Evolutionary conservation across 2,888 invertebrate genomes (phyloP), one percentile per base, ranked within the genome.

Genomic region (Buathra laborator): DNA sequence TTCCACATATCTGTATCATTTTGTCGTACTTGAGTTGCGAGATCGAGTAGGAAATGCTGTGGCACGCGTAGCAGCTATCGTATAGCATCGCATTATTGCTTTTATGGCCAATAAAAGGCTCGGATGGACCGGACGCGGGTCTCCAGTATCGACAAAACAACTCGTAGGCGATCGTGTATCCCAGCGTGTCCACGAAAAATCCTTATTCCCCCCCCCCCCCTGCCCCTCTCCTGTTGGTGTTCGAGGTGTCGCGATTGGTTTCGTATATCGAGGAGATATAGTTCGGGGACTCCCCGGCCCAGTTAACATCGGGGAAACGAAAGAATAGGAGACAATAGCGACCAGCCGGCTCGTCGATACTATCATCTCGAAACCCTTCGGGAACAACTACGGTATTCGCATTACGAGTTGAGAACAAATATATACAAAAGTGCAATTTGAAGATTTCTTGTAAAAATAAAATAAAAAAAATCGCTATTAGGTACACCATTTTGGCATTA

Each of bases 21-120:
- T 92, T 90, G 91, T 92, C 90, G 92, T 91, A 19, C 87, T 90
- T 89, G 89, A 88, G 67, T 56, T 70, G 46, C 75, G 78, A 76
- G 75, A 80, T 82, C 81, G 77, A 64, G 66, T 44, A 19, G 77
- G 78, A 53, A 53, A 83, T 53, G 71, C 71, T 70, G 62, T 67
- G 91, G 89, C 91, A 90, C 91, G 91, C 91, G 91, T 71, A 16
- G 37, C 48, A 32, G 75, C 79, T 88, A 91, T 90, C 90, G 90
- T 88, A 91, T 90, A 89, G 90, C 88, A 90, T 90, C 91, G 92
- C 89, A 93, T 93, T 94, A 94, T 93, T 93, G 92, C 93, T 92
- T 94, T 93, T 94, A 94, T 93, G 91, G 93, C 90, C 93, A 93
- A 94, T 94, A 94, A 93, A 92, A 93, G 89, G 90, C 89, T 24